phyloP scores from a whole-genome alignment of 2,797 vertebrate genomes.

The Acanthornis magna region DNA sequence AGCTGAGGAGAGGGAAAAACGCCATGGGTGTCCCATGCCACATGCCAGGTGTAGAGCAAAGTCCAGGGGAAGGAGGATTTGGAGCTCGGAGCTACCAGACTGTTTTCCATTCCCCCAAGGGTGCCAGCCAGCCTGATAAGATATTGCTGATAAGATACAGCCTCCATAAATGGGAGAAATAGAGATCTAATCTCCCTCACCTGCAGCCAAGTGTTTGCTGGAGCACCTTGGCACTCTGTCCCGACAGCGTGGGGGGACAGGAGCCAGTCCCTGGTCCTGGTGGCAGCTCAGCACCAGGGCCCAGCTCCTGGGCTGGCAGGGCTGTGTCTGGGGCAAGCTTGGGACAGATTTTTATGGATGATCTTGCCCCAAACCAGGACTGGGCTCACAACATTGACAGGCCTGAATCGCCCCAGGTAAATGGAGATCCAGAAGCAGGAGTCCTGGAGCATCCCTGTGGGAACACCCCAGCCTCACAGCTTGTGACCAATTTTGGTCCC shows the following conservation, averaged over 20 bases:
- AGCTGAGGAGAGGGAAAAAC: background rate
- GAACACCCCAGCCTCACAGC: background rate
- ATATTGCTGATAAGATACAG: background rate
- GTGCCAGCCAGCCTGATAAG: background rate
- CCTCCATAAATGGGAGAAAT: background rate
- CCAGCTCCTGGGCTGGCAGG: background rate
- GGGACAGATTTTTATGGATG: background rate
- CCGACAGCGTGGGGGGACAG: fast-evolving
- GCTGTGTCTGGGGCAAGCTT: background rate
- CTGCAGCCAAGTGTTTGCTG: background rate
- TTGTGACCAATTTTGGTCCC: background rate
- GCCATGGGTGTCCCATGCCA: background rate
- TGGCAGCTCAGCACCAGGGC: background rate
- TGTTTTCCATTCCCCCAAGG: background rate
- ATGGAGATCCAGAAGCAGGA: background rate
- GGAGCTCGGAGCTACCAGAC: background rate
- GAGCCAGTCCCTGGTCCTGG: background rate
- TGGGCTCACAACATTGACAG: fast-evolving
- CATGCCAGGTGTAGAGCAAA: background rate
- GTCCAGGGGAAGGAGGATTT: background rate
- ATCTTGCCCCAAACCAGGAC: background rate
- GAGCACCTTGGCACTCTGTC: background rate
- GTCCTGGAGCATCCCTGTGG: background rate
- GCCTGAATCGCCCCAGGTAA: background rate
- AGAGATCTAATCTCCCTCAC: background rate